These are phyloP conservation scores for Hylia prasina DNA, from an alignment of 2,113 vertebrate genomes.

Conservation along the genomic window DNA sequence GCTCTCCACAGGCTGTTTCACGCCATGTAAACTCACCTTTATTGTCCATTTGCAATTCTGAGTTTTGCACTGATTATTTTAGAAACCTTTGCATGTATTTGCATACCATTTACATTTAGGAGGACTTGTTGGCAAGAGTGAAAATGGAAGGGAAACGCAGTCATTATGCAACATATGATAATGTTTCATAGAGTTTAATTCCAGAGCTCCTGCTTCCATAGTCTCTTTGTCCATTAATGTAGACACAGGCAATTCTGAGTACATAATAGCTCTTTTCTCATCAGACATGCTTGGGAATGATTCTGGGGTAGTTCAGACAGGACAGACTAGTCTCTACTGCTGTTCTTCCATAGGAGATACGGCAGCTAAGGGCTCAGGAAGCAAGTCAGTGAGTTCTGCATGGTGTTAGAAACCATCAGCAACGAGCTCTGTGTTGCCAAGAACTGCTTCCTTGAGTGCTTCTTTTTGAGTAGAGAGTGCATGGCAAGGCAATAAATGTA, in stretches of 20 bases:
- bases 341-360: neutral
- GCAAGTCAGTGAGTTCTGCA: neutral
- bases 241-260: neutral
- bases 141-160: neutral
- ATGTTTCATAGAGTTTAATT: neutral
- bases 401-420: neutral
- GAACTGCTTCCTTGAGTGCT: neutral
- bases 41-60: rapidly evolving
- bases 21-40: neutral
- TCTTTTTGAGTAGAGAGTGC: neutral
- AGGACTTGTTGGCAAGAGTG: neutral
- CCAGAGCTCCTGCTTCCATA: neutral
- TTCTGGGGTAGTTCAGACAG: neutral
- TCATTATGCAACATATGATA: neutral
- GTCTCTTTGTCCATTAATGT: neutral
- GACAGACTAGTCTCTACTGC: neutral
- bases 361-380: neutral
- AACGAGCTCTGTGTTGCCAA: neutral
- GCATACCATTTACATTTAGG: neutral
- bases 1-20: neutral
- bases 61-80: neutral
- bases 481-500: neutral
- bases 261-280: neutral
- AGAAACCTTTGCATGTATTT: neutral
- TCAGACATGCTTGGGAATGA: neutral